Base-by-base conservation (phyloP, 2,888 invertebrate genomes). In the Dicycla oo region DNA sequence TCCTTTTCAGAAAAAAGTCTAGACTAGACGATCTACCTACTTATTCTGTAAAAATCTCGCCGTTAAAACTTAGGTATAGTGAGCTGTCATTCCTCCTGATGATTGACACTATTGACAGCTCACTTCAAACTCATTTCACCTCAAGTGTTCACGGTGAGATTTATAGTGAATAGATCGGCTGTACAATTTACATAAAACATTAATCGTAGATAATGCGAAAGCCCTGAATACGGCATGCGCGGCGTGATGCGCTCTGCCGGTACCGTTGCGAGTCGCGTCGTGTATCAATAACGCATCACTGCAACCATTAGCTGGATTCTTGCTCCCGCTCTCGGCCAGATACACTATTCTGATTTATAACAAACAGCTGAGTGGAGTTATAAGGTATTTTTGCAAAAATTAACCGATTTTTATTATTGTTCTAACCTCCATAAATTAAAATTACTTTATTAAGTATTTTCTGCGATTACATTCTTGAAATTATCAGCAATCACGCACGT, bases 251-350 rank as follows among this genome's bases (percentile, higher is more conserved):
- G 81, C 83, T 85, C 79, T 73, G 70, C 65, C 71, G 66, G 86
- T 87, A 86, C 88, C 84, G 87, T 86, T 86, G 82, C 79, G 75
- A 79, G 78, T 85, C 76, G 78, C 86, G 81, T 73, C 81, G 80
- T 83, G 87, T 88, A 89, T 90, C 88, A 87, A 88, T 87, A 88
- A 88, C 88, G 86, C 88, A 89, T 88, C 89, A 88, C 74, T 79
- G 82, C 84, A 84, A 86, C 86, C 86, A 82, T 85, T 81, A 84
- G 84, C 73, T 84, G 81, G 82, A 84, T 86, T 85, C 80, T 74
- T 80, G 79, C 83, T 81, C 76, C 80, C 82, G 73, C 75, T 78
- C 68, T 67, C 73, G 57, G 78, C 66, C 68, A 77, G 81, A 77
- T 77, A 80, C 76, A 81, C 69, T 83, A 86, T 84, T 87, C 85